Conservation (phyloP, 2,888 invertebrate species). For the Incurvaria masculella region DNA sequence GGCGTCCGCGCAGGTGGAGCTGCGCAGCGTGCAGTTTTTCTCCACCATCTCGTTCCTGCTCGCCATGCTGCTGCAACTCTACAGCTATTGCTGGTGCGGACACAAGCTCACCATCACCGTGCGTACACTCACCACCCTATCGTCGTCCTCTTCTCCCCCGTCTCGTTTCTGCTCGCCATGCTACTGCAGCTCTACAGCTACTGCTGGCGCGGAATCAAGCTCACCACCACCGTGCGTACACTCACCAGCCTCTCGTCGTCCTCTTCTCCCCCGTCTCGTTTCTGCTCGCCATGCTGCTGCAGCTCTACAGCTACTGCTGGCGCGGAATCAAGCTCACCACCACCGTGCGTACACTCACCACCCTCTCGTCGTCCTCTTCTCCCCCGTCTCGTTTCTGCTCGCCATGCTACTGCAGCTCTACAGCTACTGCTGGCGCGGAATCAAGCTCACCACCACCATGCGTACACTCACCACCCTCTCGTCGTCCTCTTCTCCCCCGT, state of each 20-base stretch:
- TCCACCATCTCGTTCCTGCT: slow-evolving; percentile 36
- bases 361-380: too few species aligned
- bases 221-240: slow-evolving; percentile 37
- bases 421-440: slow-evolving; percentile 54
- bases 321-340: too few species aligned
- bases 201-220: slow-evolving; percentile 54
- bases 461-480: too few species aligned
- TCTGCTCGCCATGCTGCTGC: too few species aligned
- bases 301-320: too few species aligned
- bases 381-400: slow-evolving; percentile 32
- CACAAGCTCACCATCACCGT: slow-evolving; percentile 47
- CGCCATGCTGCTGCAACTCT: slow-evolving; percentile 51
- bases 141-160: too few species aligned
- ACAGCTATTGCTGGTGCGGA: slow-evolving; percentile 54
- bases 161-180: not conserved
- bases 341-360: too few species aligned
- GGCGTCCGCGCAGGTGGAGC: slow-evolving; percentile 29
- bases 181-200: slow-evolving; percentile 32
- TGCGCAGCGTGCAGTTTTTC: slow-evolving; percentile 42
- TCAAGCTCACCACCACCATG: slow-evolving; percentile 45
- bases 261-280: too few species aligned
- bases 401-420: slow-evolving; percentile 52
- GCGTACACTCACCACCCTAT: slow-evolving; percentile 20
- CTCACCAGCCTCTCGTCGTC: too few species aligned
- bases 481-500: slow-evolving; percentile 36